phyloP scores from a whole-genome alignment of 1,140 invertebrate species.

The Brachionus rubens region DNA sequence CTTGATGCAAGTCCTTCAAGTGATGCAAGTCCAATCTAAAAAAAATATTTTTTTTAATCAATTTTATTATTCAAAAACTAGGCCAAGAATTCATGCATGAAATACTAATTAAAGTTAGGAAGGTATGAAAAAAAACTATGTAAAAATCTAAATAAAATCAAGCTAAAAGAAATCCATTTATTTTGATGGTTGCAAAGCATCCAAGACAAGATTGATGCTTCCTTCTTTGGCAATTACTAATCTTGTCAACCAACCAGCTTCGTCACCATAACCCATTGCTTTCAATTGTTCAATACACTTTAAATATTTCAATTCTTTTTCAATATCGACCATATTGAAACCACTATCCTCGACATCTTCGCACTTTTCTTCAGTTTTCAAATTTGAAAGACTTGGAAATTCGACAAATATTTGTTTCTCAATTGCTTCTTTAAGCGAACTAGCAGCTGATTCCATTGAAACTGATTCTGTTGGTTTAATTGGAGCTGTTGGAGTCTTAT shows the following conservation, averaged over 20 bases:
- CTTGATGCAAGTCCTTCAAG: too few species aligned
- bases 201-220: constrained; percentile 11
- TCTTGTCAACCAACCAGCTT: constrained; percentile 13
- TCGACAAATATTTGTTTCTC: background rate
- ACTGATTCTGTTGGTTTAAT: background rate
- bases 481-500: background rate
- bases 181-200: constrained; percentile 42
- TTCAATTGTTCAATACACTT: constrained; percentile 27
- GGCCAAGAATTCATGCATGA: too few species aligned
- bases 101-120: too few species aligned
- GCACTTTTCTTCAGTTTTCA: background rate
- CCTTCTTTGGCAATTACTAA: constrained; percentile 37
- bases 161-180: background rate
- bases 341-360: background rate
- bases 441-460: constrained; percentile 5
- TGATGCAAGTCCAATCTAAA: too few species aligned
- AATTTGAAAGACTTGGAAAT: background rate
- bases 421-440: constrained; percentile 6
- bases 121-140: too few species aligned
- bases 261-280: constrained; percentile 32
- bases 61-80: too few species aligned
- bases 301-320: constrained; percentile 11
- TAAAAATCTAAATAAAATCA: too few species aligned
- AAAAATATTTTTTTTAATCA: too few species aligned
- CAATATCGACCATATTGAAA: constrained; percentile 41